Conservation (phyloP, 2,797 vertebrate genomes). For the Alosa sapidissima region DNA sequence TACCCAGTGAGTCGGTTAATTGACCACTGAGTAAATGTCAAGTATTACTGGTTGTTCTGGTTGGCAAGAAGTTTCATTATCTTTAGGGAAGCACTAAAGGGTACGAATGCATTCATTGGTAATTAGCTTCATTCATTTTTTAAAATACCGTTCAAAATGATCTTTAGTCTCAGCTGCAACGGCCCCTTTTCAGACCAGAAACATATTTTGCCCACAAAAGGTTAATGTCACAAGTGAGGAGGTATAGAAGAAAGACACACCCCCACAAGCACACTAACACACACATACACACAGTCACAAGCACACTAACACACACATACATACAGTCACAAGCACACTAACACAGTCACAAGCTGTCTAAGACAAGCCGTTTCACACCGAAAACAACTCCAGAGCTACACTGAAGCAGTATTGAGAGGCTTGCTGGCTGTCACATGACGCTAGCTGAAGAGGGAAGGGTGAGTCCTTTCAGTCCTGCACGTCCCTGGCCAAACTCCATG, state of each 20-base stretch:
- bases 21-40: too few species aligned
- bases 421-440: background rate
- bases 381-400: background rate
- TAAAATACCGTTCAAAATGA: background rate
- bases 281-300: background rate
- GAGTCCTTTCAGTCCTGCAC: background rate
- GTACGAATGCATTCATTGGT: background rate
- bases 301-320: constrained; percentile 3
- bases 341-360: background rate
- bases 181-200: background rate
- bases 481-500: background rate
- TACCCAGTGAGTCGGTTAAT: too few species aligned
- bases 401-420: background rate
- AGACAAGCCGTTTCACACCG: background rate
- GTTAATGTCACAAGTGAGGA: background rate
- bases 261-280: background rate
- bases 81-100: background rate
- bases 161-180: background rate
- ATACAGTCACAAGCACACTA: background rate
- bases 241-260: background rate
- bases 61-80: background rate
- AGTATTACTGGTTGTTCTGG: background rate
- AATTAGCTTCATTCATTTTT: background rate
- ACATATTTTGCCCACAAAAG: background rate
- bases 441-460: background rate